A percentile compares a stretch with the other conserved stretches of the same genome.
These are phyloP conservation scores for Cartodere bifasciata DNA, from an alignment of 2,888 invertebrate genomes.

Conservation along the genomic window DNA sequence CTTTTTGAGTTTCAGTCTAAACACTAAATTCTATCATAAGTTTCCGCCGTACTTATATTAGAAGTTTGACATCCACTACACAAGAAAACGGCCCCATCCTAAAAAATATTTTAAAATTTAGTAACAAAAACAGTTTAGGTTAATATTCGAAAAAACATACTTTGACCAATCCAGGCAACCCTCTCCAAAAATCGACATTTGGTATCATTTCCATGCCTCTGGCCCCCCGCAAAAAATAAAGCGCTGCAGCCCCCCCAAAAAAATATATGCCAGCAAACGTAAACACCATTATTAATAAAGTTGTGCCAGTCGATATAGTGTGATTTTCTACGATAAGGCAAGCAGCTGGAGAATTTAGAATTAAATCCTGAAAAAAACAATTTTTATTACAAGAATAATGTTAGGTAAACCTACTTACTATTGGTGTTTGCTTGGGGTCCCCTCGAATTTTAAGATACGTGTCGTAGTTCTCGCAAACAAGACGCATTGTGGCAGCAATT, in stretches of 20 bases:
- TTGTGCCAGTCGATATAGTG: slow-evolving; percentile 48
- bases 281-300: slow-evolving; percentile 50
- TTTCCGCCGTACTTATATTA: slow-evolving; percentile 28
- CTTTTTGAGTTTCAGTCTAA: too few relatives aligned
- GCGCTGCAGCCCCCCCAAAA: slow-evolving; percentile 49
- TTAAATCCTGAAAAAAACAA: slow-evolving; percentile 35
- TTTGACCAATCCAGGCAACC: slow-evolving; percentile 53
- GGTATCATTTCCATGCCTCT: slow-evolving; percentile 62
- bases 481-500: too few relatives aligned
- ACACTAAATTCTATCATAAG: slow-evolving; percentile 40
- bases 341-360: slow-evolving; percentile 39
- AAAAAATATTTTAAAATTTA: slow-evolving; percentile 23
- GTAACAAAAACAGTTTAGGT: slow-evolving; percentile 5
- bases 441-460: too few relatives aligned
- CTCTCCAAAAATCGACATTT: slow-evolving; percentile 60
- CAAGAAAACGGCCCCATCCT: slow-evolving; percentile 53
- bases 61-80: slow-evolving; percentile 46
- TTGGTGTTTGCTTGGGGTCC: too few relatives aligned
- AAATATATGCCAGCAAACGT: slow-evolving; percentile 46
- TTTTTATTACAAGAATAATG: slow-evolving; percentile 5
- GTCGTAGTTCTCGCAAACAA: slow-evolving; percentile 1
- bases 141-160: slow-evolving; percentile 34
- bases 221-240: slow-evolving; percentile 57
- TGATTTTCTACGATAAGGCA: slow-evolving; percentile 36
- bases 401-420: not conserved